Evolutionary conservation across 2,888 invertebrate genomes (phyloP).

Genomic region (Drosophila putrida): DNA sequence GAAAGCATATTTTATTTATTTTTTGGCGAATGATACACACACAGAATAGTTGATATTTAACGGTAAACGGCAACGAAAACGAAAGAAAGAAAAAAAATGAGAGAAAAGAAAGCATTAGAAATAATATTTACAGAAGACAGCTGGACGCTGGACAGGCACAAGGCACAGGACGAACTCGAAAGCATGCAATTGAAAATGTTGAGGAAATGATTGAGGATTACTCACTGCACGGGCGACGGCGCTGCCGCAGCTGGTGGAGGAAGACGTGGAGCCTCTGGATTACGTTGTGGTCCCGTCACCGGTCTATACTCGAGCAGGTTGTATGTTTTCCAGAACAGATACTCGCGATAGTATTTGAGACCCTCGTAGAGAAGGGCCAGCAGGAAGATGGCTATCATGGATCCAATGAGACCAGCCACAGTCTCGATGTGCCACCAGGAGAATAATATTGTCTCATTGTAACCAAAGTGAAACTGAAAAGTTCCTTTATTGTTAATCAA

Average conservation of each 20-base stretch:
- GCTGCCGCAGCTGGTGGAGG: conserved; percentile 86
- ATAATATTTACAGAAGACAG: conserved; percentile 45
- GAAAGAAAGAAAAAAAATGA: conserved; percentile 30
- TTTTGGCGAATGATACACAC: conserved; percentile 37
- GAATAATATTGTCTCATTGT: conserved; percentile 91
- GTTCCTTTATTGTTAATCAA: no score
- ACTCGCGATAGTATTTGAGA: conserved; percentile 90
- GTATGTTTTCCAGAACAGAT: conserved; percentile 94
- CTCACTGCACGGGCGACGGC: conserved; percentile 91
- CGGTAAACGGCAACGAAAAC: conserved; percentile 59
- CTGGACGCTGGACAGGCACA: conserved; percentile 1
- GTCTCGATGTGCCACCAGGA: conserved; percentile 92
- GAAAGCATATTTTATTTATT: conserved; percentile 37
- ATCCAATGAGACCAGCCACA: conserved; percentile 92
- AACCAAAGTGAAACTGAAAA: conserved; percentile 92
- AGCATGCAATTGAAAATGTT: not conserved
- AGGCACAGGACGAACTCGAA: conserved; percentile 1
- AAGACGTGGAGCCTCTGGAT: conserved; percentile 86
- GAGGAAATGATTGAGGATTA: conserved; percentile 65
- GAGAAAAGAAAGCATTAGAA: conserved; percentile 60
- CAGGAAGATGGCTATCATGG: conserved; percentile 96
- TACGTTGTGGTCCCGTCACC: conserved; percentile 89
- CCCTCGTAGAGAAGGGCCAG: conserved; percentile 98
- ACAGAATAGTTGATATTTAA: conserved; percentile 45
- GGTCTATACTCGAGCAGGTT: conserved; percentile 94